A percentile compares a stretch with the other conserved stretches of the same genome.
Conservation (phyloP, 2,888 invertebrate genomes). For the Leptura quadrifasciata region DNA sequence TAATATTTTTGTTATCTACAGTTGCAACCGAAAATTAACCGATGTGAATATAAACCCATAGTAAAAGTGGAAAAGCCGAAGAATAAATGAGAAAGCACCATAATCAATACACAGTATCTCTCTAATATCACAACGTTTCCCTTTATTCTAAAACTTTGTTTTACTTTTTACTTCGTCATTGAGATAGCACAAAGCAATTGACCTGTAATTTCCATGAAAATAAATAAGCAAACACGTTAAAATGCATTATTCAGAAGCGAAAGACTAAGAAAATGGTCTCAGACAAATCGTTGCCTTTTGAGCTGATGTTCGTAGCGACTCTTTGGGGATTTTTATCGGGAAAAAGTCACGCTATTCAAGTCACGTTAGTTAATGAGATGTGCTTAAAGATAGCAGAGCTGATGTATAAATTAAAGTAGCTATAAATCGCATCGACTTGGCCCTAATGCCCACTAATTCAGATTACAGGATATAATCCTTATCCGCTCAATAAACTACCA, state of each 20-base stretch:
- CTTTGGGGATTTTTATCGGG: conserved; percentile 54
- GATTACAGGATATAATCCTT: conserved; percentile 48
- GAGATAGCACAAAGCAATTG: conserved; percentile 17
- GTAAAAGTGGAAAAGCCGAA: not conserved
- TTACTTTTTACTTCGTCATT: conserved; percentile 15
- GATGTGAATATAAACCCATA: not conserved
- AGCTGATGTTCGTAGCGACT: conserved; percentile 25
- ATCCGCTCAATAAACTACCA: conserved; percentile 31
- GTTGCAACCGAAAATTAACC: not conserved
- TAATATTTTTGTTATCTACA: too few species aligned
- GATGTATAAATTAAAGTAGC: conserved; percentile 60
- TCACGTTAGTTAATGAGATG: conserved; percentile 62
- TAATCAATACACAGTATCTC: not conserved
- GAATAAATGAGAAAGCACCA: not conserved
- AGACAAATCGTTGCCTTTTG: conserved; percentile 44
- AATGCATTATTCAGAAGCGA: conserved; percentile 35
- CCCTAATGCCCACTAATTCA: conserved; percentile 48
- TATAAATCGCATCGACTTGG: conserved; percentile 55
- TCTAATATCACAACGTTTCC: not conserved
- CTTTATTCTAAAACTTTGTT: not conserved
- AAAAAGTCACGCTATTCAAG: conserved; percentile 57
- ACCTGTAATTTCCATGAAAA: conserved; percentile 26
- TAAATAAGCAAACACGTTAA: conserved; percentile 29
- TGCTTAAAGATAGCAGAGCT: conserved; percentile 56
- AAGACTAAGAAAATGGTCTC: conserved; percentile 35